Conservation (phyloP, 35 echinoderm and acorn worm genomes). For the Chiridota heheva region DNA sequence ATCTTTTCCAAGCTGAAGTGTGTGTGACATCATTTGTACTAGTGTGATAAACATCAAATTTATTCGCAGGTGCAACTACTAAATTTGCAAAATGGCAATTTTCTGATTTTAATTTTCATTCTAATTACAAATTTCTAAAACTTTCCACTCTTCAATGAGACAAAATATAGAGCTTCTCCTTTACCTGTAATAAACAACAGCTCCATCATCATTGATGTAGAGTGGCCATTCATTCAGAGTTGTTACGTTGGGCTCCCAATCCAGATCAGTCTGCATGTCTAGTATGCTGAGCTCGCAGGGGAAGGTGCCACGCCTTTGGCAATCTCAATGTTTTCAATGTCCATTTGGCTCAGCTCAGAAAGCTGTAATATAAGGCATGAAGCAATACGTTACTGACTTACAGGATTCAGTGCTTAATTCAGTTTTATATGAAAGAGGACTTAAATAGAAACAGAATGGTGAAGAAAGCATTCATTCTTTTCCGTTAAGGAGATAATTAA, state of each 20-base stretch:
- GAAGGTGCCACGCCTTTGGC: conserved; percentile 93
- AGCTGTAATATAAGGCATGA: conserved; percentile 41
- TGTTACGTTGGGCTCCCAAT: conserved; percentile 88
- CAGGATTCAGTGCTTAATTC: neutral
- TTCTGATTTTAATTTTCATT: neutral
- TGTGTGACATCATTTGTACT: too few relatives aligned
- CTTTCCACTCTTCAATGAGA: neutral
- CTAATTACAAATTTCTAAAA: neutral
- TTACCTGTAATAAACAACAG: conserved; percentile 96
- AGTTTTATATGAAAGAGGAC: too few relatives aligned
- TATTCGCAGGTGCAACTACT: neutral
- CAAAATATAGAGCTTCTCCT: neutral
- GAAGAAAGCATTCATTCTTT: too few relatives aligned
- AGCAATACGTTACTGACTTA: neutral
- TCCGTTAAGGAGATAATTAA: too few relatives aligned
- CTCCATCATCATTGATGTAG: conserved; percentile 97
- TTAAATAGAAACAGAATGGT: too few relatives aligned
- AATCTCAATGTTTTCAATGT: conserved; percentile 68
- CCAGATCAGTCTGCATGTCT: conserved; percentile 90
- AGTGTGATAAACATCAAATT: neutral
- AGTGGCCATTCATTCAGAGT: conserved; percentile 86
- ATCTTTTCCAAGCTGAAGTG: too few relatives aligned
- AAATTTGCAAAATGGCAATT: neutral
- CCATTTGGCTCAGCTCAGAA: conserved; percentile 64
- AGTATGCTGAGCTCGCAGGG: conserved; percentile 90